Evolutionary conservation across 2,113 vertebrate species (phyloP), one percentile per base, ranked within the genome.

Genomic region (Ascaphus truei): DNA sequence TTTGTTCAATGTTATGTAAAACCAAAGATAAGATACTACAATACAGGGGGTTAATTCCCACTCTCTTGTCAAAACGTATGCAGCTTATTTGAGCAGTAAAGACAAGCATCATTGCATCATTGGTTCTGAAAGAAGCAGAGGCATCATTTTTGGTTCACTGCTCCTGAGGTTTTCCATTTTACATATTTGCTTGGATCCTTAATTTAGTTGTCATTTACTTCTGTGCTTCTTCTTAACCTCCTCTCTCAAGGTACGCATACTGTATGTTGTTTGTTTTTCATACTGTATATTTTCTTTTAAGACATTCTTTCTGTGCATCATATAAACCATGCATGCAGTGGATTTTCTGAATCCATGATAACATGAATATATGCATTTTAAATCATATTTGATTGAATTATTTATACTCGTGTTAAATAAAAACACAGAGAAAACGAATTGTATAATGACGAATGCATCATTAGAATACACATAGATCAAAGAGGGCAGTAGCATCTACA

Each of bases 201-300:
- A 56, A 67, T 87, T 80, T 79, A 80, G 66, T 64, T 83, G 74
- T 82, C 75, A 73, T 82, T 83, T 85, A 79, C 77, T 78, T 78
- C 75, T 72, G 77, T 36, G 57, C 74, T 75, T 79, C 79, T 69
- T 76, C 73, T 82, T 76, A 74, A 75, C 83, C 78, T 80, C 80
- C 76, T 36, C 72, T 84, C 77, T 77, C 78, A 82, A 88, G 76
- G 75, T 84, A 84, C 66, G 79, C 75, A 71, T 53, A 73, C 47
- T 77, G 81, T 25, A 16, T 45, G 10, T 58, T 36, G 13, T 30
- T 26, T 61, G 11, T 23, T 45, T 61, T 29, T 43, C 18, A 29
- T 16, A 9, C 22, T 15, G 25, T 62, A 31, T 60, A 16, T 63
- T 53, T 66, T 79, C 41, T 83, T 76, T 73, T 63, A n/a, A n/a